A percentile compares a stretch with the other conserved stretches of the same genome.
phyloP scores from a whole-genome alignment of 2,113 vertebrate genomes.

The Sapajus apella region DNA sequence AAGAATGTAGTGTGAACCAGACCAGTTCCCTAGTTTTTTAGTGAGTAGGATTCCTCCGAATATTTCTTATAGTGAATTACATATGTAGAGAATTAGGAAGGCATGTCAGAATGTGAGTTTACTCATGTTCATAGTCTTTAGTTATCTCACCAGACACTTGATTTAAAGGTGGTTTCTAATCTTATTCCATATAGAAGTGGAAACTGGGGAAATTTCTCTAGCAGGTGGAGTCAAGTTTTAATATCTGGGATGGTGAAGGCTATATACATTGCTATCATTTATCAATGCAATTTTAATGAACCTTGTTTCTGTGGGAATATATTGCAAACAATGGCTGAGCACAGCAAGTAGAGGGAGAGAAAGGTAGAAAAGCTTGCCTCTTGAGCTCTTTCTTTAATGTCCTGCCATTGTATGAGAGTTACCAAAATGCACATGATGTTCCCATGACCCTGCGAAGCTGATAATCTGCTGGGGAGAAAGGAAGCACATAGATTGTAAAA shows the following conservation, averaged over 20 bases:
- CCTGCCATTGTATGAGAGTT: neutral
- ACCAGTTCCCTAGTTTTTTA: neutral
- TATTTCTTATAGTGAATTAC: neutral
- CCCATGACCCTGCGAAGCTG: neutral
- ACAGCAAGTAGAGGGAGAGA: neutral
- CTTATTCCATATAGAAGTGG: neutral
- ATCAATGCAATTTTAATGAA: neutral
- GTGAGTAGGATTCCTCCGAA: neutral
- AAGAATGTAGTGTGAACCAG: neutral
- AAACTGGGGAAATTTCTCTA: neutral
- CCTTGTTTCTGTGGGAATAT: neutral
- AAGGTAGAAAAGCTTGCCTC: no score
- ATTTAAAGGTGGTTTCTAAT: neutral
- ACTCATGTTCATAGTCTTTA: neutral
- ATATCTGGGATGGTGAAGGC: neutral
- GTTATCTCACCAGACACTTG: neutral
- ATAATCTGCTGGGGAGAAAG: neutral
- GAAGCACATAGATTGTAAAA: neutral
- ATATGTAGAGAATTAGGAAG: neutral
- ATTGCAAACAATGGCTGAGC: neutral
- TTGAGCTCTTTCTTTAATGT: neutral
- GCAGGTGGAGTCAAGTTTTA: neutral
- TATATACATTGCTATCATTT: neutral
- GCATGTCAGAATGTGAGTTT: neutral
- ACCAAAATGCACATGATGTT: neutral